Evolutionary conservation across 2,113 vertebrate species (phyloP).

Genomic region (Xerus inauris): DNA sequence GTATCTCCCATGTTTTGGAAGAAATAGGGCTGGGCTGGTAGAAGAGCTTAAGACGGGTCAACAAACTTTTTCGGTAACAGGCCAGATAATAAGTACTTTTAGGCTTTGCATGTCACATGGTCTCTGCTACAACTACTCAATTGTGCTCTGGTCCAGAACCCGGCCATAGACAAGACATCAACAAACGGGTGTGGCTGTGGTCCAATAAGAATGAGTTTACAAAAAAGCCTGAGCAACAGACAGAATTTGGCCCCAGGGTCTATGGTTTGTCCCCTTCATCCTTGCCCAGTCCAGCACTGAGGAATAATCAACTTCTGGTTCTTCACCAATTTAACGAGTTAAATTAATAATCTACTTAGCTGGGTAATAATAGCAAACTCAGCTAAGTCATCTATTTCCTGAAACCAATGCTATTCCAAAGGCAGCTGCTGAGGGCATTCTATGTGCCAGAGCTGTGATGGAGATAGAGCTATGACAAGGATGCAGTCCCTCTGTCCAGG

Average conservation of each 20-base stretch:
- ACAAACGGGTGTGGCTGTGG: neutral
- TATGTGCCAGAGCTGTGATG: neutral
- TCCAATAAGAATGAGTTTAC: slow-evolving; percentile 7
- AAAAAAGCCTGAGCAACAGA: neutral
- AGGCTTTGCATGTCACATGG: neutral
- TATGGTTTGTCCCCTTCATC: neutral
- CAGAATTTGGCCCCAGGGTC: neutral
- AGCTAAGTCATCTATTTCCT: neutral
- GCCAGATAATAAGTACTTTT: neutral
- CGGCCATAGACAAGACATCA: neutral
- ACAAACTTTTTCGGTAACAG: neutral
- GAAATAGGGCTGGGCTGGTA: neutral
- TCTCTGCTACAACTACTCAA: neutral
- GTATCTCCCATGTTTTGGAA: neutral
- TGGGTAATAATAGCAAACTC: neutral
- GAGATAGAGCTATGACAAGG: neutral
- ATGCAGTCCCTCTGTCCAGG: neutral
- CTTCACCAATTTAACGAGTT: neutral
- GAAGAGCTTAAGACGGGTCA: neutral
- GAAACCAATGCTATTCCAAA: neutral
- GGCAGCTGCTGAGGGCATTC: neutral
- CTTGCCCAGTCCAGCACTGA: neutral
- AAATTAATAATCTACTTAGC: neutral
- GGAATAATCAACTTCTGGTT: neutral
- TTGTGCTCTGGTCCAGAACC: neutral